Conservation (phyloP, 2,113 vertebrate species). For the Suricata suricatta region DNA sequence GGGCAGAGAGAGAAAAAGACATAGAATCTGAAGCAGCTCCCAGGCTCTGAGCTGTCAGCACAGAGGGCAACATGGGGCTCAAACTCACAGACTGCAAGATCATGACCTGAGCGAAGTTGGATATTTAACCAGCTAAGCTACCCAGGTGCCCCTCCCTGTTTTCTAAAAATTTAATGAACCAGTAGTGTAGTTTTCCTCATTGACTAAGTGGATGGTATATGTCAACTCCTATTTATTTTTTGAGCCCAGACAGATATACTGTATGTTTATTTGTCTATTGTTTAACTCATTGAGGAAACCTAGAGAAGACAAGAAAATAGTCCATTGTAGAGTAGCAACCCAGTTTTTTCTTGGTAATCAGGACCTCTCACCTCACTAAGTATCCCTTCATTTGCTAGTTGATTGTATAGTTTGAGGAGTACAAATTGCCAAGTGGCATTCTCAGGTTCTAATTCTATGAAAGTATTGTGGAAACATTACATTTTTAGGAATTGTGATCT, state of each 20-base stretch:
- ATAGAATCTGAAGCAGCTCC: no score
- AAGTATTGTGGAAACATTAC: background rate
- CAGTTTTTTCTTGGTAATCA: background rate
- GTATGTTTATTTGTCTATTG: conserved; percentile 15
- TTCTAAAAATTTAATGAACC: conserved; percentile 47
- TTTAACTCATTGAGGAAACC: conserved; percentile 13
- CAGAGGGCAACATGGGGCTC: no score
- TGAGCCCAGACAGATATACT: background rate
- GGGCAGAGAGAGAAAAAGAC: no score
- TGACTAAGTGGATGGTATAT: conserved; percentile 15
- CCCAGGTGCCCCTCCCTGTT: background rate
- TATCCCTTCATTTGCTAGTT: background rate
- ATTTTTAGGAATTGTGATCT: background rate
- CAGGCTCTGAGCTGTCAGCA: no score
- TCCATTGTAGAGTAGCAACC: background rate
- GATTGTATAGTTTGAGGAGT: background rate
- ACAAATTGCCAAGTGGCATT: background rate
- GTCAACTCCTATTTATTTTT: conserved; percentile 26
- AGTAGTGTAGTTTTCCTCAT: conserved; percentile 17
- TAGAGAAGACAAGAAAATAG: conserved; percentile 18
- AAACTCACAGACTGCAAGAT: no score
- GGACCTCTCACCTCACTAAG: background rate
- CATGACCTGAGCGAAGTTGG: no score
- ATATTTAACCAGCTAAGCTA: no score
- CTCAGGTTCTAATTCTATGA: background rate